Evolutionary conservation across 1,140 invertebrate genomes (phyloP).

Genomic region (Trachelipus rathkii): DNA sequence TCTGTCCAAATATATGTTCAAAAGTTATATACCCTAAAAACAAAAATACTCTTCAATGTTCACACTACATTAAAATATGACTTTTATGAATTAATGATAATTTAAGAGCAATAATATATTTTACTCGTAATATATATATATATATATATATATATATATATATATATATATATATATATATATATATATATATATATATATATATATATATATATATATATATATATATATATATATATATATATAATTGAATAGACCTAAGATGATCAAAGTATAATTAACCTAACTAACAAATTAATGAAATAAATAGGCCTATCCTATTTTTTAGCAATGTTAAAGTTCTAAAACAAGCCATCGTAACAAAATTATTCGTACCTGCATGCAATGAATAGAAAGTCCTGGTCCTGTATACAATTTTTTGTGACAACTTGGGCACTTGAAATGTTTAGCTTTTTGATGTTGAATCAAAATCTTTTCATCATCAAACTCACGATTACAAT

Average conservation of each 20-base stretch:
- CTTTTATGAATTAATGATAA: too few species aligned
- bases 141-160: background rate
- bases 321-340: too few species aligned
- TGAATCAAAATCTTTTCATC: constrained; percentile 99
- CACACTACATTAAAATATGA: too few species aligned
- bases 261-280: too few species aligned
- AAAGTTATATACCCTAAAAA: too few species aligned
- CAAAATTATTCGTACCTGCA: constrained; percentile 70
- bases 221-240: constrained; percentile 14
- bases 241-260: background rate
- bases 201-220: constrained; percentile 16
- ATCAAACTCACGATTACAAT: constrained; percentile 99
- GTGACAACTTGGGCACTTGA: constrained; percentile 99
- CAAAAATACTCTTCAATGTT: too few species aligned
- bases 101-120: too few species aligned
- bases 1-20: too few species aligned
- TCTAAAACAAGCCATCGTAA: background rate
- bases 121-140: background rate
- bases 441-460: constrained; percentile 99
- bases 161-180: constrained; percentile 14
- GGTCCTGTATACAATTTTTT: constrained; percentile 99
- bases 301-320: too few species aligned
- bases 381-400: constrained; percentile 97
- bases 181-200: background rate
- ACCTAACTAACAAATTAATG: too few species aligned